Evolutionary conservation across 2,888 invertebrate species (phyloP).

Genomic region (Tenodera sinensis): DNA sequence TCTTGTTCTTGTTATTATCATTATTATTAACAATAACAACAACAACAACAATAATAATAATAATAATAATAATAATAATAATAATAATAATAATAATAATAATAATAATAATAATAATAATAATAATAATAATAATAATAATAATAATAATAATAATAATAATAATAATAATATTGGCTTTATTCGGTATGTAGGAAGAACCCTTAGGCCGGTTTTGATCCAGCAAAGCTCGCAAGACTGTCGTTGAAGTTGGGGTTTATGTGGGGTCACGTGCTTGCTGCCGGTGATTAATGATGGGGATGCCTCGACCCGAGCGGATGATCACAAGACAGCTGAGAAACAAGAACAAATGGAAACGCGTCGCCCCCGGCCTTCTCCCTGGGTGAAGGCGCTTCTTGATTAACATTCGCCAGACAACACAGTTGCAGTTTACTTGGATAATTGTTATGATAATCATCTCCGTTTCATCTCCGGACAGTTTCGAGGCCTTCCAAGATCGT

Average conservation of each 20-base stretch:
- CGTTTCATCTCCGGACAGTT: neutral
- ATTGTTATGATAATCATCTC: neutral
- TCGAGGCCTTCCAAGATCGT: too few species aligned
- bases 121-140: too few species aligned
- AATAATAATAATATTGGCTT: too few species aligned
- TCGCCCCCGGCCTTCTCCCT: neutral
- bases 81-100: too few species aligned
- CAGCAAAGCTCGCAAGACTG: neutral
- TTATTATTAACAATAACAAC: too few species aligned
- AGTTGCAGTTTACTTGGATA: neutral
- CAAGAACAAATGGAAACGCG: neutral
- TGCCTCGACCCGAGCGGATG: neutral
- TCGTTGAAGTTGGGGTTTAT: conserved; percentile 9
- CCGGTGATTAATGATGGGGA: conserved; percentile 9
- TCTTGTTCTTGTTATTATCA: too few species aligned
- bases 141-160: too few species aligned
- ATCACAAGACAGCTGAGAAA: neutral
- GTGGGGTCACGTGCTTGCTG: conserved; percentile 7
- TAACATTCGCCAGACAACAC: neutral
- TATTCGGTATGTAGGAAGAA: neutral
- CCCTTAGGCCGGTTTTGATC: neutral
- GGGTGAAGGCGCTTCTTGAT: neutral
- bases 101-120: too few species aligned
- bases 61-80: too few species aligned
- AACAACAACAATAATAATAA: too few species aligned